Percentiles rank a stretch among this genome's conserved stretches.
These are phyloP conservation scores for Drosophila busckii DNA, from an alignment of 1,140 invertebrate genomes.

Conservation along the genomic window DNA sequence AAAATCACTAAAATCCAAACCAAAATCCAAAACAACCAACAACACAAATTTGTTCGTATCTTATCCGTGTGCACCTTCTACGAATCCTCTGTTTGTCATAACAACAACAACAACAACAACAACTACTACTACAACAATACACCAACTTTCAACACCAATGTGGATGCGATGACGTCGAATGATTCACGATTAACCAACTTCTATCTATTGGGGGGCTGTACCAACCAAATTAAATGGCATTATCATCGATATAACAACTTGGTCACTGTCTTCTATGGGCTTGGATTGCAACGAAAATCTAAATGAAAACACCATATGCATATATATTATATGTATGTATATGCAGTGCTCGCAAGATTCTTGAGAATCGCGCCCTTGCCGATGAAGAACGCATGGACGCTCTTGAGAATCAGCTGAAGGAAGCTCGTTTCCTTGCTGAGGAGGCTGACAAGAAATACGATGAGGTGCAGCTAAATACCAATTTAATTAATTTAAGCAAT, in stretches of 20 bases:
- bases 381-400: conserved; percentile 99
- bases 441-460: conserved; percentile 99
- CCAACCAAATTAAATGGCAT: conserved; percentile 42
- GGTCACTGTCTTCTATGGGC: conserved; percentile 78
- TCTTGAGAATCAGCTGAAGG: conserved; percentile 99
- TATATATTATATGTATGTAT: conserved; percentile 38
- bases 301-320: not conserved
- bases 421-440: conserved; percentile 99
- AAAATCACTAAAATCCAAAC: conserved; percentile 22
- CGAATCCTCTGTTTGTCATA: conserved; percentile 59
- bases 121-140: conserved; percentile 31
- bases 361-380: conserved; percentile 99
- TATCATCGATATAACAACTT: conserved; percentile 75
- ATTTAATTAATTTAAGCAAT: conserved; percentile 62
- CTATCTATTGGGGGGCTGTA: conserved; percentile 56
- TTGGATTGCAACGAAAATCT: conserved; percentile 44
- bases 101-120: conserved; percentile 46
- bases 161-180: conserved; percentile 74
- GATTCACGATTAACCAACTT: conserved; percentile 38
- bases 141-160: conserved; percentile 48
- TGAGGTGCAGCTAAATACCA: conserved; percentile 89
- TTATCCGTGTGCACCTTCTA: conserved; percentile 33
- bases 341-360: conserved; percentile 97
- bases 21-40: conserved; percentile 17
- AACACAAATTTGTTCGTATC: conserved; percentile 26